phyloP scores from a whole-genome alignment of 2,888 invertebrate genomes.

The Quadriops clusia region DNA sequence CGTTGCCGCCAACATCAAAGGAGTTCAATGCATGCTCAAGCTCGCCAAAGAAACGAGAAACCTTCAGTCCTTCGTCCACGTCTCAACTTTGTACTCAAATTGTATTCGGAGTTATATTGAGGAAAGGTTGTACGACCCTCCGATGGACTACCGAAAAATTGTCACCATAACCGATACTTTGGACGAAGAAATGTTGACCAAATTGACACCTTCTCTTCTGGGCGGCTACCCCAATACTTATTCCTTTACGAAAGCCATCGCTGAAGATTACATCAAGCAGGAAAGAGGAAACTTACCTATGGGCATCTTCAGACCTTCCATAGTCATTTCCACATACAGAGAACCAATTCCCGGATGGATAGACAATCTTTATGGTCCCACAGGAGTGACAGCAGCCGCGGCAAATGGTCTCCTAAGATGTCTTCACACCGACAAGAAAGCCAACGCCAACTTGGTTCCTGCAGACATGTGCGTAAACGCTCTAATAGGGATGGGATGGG shows the following conservation, averaged over 20 bases:
- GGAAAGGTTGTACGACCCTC: conserved; percentile 37
- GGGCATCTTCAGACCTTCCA: conserved; percentile 74
- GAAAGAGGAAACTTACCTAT: conserved; percentile 62
- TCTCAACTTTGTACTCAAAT: conserved; percentile 48
- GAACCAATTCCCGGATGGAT: conserved; percentile 78
- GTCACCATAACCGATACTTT: conserved; percentile 40
- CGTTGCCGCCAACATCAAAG: conserved; percentile 60
- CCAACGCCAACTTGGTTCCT: conserved; percentile 63
- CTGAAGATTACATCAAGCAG: conserved; percentile 61
- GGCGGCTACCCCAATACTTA: conserved; percentile 80
- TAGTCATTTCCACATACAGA: conserved; percentile 57
- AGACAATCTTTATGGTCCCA: conserved; percentile 84
- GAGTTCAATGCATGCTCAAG: conserved; percentile 51
- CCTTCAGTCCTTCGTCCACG: conserved; percentile 46
- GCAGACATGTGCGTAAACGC: conserved; percentile 75
- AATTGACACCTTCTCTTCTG: conserved; percentile 47
- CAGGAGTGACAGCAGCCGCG: conserved; percentile 59
- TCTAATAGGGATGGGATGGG: conserved; percentile 67
- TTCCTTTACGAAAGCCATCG: conserved; percentile 81
- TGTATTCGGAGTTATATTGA: conserved; percentile 32
- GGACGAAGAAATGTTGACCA: conserved; percentile 41
- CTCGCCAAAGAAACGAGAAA: conserved; percentile 54
- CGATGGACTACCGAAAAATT: conserved; percentile 41
- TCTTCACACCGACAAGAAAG: conserved; percentile 55
- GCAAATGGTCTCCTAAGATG: conserved; percentile 66